These are phyloP conservation scores for Brachyalestes nurse DNA, from an alignment of 2,797 vertebrate genomes.

Conservation along the genomic window DNA sequence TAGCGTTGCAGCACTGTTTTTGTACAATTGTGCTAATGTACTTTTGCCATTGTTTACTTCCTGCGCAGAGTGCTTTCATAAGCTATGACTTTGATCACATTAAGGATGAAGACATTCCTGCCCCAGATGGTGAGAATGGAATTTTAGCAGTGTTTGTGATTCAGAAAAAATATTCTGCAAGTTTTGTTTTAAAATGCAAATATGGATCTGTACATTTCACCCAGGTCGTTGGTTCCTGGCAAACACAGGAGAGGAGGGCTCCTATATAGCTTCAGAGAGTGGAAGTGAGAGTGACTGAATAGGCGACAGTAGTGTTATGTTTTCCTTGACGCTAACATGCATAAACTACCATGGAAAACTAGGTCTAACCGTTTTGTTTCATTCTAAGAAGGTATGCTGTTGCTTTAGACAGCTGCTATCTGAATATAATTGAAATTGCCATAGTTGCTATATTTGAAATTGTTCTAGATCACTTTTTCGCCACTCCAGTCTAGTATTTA, in stretches of 20 bases:
- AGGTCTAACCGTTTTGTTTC: neutral
- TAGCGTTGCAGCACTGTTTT: neutral
- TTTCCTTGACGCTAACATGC: neutral
- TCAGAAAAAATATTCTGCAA: neutral
- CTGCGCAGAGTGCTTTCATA: conserved; percentile 73
- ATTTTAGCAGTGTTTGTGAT: neutral
- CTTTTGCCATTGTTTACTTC: neutral
- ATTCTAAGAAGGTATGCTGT: no score
- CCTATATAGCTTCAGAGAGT: conserved; percentile 58
- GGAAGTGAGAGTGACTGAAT: conserved; percentile 70
- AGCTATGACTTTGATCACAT: conserved; percentile 73
- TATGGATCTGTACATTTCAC: neutral
- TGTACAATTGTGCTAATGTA: neutral
- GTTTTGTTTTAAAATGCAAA: neutral
- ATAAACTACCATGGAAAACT: neutral
- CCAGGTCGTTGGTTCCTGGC: conserved; percentile 65
- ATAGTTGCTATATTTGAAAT: no score
- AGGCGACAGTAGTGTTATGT: neutral
- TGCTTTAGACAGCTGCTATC: no score
- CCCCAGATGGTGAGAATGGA: conserved; percentile 34
- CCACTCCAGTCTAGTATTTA: no score
- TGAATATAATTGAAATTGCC: no score
- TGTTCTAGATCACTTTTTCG: no score
- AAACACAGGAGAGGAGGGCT: conserved; percentile 61
- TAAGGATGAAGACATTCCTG: conserved; percentile 63